Base-by-base conservation (phyloP, 1,140 invertebrate genomes). In the Cryptotermes secundus region DNA sequence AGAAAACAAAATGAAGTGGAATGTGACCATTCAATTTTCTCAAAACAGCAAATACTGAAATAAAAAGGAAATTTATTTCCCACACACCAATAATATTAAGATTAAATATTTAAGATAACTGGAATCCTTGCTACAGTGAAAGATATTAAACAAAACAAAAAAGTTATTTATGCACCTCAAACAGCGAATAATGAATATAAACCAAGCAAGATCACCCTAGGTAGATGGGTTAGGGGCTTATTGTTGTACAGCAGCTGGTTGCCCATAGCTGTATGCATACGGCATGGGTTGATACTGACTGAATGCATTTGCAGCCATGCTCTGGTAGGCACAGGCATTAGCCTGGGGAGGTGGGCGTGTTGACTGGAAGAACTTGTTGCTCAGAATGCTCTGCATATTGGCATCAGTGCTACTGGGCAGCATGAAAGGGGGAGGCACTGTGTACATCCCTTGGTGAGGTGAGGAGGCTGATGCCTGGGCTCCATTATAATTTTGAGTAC, bases 351-450 rank as follows among this genome's bases (percentile, higher is more conserved):
- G 89, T 83, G 92, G 90, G 82, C 80, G 86, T 9, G 79, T 84
- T 7, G 90, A 91, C 87, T 93, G 92, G 90, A 93, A 93, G 89
- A 93, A 93, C 86, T 93, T 93, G 88, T 91, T 92, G 87, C 91
- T 93, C 80, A 93, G 91, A 49, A 93, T 88, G 31, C 90, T 91
- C 83, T 93, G 92, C 65, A 93, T 91, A n/a, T 90, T 88, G 34
- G 85, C 86, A 84, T 90, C 91, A 1, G 91, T 88, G 45, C 90
- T 90, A n/a, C 86, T 82, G 84, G 87, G 90, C 90, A 93, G 90
- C 89, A 92, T 89, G 80, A 90, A 91, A 0, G 90, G 91, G 6
- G 91, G 91, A 1, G 91, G 90, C 86, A 92, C 90, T 3, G 90
- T 90, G 83, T 91, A 92, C 86, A 92, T 89, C 83, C 90, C 80